Conservation (phyloP, 2,797 vertebrate genomes). For the Columba guinea region DNA sequence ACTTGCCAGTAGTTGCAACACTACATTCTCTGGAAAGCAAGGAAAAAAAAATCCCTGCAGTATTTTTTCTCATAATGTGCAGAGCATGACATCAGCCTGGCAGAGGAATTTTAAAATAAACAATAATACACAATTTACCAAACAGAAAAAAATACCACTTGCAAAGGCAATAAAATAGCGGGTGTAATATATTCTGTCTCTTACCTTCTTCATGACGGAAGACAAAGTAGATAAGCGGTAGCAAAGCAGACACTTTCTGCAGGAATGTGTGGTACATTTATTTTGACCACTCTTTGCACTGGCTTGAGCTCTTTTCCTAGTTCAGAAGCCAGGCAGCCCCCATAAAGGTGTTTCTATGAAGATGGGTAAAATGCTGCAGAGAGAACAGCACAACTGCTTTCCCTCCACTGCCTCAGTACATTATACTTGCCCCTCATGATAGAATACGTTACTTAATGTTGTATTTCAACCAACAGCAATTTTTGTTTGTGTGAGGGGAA, state of each 20-base stretch:
- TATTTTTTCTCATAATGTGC: conserved; percentile 36
- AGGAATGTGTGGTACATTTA: neutral
- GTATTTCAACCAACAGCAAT: neutral
- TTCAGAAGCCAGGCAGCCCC: neutral
- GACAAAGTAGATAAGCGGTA: neutral
- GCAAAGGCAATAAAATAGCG: neutral
- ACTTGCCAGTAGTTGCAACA: conserved; percentile 55
- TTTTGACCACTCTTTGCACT: neutral
- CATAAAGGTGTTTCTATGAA: neutral
- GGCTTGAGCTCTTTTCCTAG: neutral
- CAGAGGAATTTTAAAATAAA: conserved; percentile 56
- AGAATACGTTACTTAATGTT: neutral
- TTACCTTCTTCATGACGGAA: neutral
- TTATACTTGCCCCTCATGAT: neutral
- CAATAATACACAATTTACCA: conserved; percentile 24
- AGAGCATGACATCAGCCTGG: conserved; percentile 45
- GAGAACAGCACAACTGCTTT: neutral
- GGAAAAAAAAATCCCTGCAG: neutral
- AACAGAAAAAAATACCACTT: conserved; percentile 18
- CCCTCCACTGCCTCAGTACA: neutral
- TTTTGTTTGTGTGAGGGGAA: neutral
- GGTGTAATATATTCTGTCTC: neutral
- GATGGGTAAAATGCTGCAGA: neutral
- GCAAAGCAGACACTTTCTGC: neutral
- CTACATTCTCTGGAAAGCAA: conserved; percentile 36